Percentiles rank a stretch among this genome's conserved stretches.
Conservation (phyloP, 2,888 invertebrate genomes). For the Lithosia quadra region DNA sequence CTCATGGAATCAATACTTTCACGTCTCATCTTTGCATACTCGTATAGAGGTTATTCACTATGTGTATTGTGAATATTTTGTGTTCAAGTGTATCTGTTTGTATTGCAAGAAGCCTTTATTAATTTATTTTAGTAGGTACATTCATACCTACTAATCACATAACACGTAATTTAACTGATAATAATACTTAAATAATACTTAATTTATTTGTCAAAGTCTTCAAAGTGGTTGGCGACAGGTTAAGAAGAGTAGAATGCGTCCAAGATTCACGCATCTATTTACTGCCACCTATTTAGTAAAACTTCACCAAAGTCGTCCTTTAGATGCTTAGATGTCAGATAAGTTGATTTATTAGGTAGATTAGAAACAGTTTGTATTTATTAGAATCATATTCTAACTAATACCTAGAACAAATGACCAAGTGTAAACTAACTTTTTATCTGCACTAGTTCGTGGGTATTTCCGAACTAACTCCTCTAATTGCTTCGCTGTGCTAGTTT, state of each 20-base stretch:
- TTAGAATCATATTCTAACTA: slow-evolving; percentile 2
- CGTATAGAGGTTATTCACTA: not conserved
- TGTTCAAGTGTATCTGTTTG: not conserved
- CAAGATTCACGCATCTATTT: too few species aligned
- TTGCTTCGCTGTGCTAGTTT: slow-evolving; percentile 56
- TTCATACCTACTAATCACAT: too few species aligned
- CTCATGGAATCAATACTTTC: slow-evolving; percentile 69
- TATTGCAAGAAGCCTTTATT: not conserved
- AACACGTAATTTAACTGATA: too few species aligned
- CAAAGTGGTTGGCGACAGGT: too few species aligned
- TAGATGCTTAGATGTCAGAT: too few species aligned
- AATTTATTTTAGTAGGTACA: not conserved
- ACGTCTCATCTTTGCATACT: slow-evolving; percentile 29
- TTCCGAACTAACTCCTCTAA: slow-evolving; percentile 45
- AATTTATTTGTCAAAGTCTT: too few species aligned
- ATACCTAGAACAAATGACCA: slow-evolving; percentile 15
- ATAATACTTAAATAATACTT: too few species aligned
- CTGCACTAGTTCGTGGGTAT: slow-evolving; percentile 25
- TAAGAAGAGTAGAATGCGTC: too few species aligned
- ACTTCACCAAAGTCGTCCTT: too few species aligned
- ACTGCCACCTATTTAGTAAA: too few species aligned
- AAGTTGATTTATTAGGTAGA: too few species aligned
- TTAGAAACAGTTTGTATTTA: not conserved
- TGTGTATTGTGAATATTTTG: not conserved
- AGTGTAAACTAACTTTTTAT: slow-evolving; percentile 40